Base-by-base conservation (phyloP, 2,113 vertebrate genomes). In the Heterotis niloticus region DNA sequence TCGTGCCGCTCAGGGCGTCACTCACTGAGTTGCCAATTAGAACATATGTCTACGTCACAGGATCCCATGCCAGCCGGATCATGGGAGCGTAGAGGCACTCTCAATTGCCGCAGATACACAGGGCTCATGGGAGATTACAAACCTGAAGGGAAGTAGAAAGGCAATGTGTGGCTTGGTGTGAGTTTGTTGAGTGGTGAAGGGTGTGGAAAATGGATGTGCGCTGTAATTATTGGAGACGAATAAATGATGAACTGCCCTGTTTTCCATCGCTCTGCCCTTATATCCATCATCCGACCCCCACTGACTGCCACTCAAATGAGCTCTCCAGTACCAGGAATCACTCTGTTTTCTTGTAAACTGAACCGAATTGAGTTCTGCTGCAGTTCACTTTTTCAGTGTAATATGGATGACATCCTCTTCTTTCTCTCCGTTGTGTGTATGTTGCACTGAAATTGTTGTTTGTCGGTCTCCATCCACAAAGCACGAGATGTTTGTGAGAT, bases 361-460 rank as follows among this genome's bases (percentile, higher is more conserved):
- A 84, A 80, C 17, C 82, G 71, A 90, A 91, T 90, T 91, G 90
- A 88, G 88, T 88, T 90, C 89, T 89, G 85, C 86, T 85, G 84
- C 88, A 91, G 90, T 91, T 89, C 88, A 80, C 79, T 86, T 84
- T 86, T 88, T 89, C 91, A 82, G 90, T 90, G 86, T 86, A 87
- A 88, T 91, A 90, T 90, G 86, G 85, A 80, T 83, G 84, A 86
- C 84, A 88, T 90, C 88, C 85, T 86, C 90, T n/a, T n/a, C n/a
- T n/a, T 90, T 91, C 91, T 91, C 85, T 84, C 71, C 83, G 83
- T 80, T 76, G 85, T 69, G 0, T 69, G 10, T 69, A 7, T 75
- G 26, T 75, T 12, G 20, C 7, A 5, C 51, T 5, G 14, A 59
- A 9, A 23, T 52, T 59, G 26, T 24, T 24, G 26, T 23, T 56